phyloP scores from a whole-genome alignment of 1,140 invertebrate genomes.

The Orussus abietinus region DNA sequence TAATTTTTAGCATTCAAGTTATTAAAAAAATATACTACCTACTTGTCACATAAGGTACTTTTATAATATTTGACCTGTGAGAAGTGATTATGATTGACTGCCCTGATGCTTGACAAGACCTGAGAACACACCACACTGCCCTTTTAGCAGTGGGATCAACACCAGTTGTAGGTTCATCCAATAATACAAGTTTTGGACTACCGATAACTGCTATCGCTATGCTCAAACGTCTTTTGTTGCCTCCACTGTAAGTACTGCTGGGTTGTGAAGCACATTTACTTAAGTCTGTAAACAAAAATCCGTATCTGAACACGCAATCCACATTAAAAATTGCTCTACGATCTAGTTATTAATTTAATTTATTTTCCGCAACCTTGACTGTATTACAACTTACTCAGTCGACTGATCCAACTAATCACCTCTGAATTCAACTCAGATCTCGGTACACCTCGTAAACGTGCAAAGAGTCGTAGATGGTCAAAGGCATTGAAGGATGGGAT shows the following conservation, averaged over 20 bases:
- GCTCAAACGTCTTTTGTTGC: slow-evolving; percentile 87
- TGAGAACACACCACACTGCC: slow-evolving; percentile 66
- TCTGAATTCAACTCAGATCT: slow-evolving; percentile 49
- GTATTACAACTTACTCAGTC: slow-evolving; percentile 29
- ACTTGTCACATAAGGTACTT: no score
- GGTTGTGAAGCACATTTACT: slow-evolving; percentile 28
- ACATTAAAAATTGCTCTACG: not conserved
- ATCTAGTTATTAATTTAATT: not conserved
- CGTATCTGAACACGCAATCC: no score
- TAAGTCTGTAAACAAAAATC: slow-evolving; percentile 11
- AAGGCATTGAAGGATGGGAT: slow-evolving; percentile 62
- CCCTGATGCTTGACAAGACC: slow-evolving; percentile 53
- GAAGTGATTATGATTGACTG: slow-evolving; percentile 74
- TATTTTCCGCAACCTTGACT: not conserved
- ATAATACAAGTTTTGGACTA: slow-evolving; percentile 62
- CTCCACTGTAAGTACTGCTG: slow-evolving; percentile 67
- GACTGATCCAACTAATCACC: slow-evolving; percentile 31
- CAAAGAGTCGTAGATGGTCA: slow-evolving; percentile 63
- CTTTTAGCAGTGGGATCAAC: slow-evolving; percentile 75
- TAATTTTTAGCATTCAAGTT: slow-evolving; percentile 4
- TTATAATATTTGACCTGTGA: slow-evolving; percentile 57
- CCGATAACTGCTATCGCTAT: slow-evolving; percentile 80
- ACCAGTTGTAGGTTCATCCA: slow-evolving; percentile 66
- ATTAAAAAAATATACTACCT: slow-evolving; percentile 2
- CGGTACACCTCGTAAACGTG: slow-evolving; percentile 56